These are phyloP conservation scores for Lamellibrachia columna DNA, from an alignment of 2,888 invertebrate genomes.

Conservation along the genomic window DNA sequence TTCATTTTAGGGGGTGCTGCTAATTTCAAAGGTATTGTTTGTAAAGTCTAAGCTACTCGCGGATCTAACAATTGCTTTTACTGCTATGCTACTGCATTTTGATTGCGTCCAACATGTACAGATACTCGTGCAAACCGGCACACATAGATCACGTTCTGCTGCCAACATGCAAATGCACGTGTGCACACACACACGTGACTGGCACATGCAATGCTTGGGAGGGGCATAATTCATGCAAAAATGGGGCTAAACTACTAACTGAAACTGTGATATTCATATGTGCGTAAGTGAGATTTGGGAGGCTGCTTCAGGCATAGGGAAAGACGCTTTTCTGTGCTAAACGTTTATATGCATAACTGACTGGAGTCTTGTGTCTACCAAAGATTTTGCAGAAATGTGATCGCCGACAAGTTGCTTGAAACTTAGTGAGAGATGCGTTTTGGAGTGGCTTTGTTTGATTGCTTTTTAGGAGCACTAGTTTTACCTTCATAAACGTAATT, in stretches of 20 bases:
- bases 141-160: background rate
- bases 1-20: conserved; percentile 12
- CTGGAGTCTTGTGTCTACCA: background rate
- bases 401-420: background rate
- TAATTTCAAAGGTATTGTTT: conserved; percentile 16
- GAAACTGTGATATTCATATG: background rate
- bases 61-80: background rate
- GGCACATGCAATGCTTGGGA: background rate
- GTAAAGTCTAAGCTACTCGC: background rate
- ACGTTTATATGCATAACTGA: background rate
- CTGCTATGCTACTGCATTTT: background rate
- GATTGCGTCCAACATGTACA: background rate
- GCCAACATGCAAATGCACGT: background rate
- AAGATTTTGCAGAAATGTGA: background rate
- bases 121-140: background rate
- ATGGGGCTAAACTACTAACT: background rate
- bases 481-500: background rate
- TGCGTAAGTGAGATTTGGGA: background rate
- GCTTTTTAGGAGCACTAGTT: background rate
- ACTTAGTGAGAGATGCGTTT: background rate
- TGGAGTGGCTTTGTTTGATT: background rate
- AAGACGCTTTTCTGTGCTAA: background rate
- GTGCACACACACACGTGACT: background rate
- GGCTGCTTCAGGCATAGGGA: background rate
- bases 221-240: background rate